phyloP scores from a whole-genome alignment of 2,888 invertebrate species.

The Drosophila atripex region DNA sequence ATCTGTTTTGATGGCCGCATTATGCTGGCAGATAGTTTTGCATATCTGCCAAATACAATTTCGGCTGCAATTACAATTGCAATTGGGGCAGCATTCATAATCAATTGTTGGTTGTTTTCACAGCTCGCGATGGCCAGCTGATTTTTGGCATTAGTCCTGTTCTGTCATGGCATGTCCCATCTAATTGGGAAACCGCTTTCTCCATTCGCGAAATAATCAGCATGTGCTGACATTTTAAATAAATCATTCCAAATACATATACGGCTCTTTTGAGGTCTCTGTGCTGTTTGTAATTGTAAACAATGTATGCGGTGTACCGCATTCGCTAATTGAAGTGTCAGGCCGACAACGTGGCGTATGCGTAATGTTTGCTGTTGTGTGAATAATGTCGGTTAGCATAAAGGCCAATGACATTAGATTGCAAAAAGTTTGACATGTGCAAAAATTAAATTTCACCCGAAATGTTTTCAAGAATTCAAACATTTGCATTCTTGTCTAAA shows the following conservation, averaged over 20 bases:
- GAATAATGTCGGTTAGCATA: constrained; percentile 13
- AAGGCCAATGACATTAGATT: constrained; percentile 19
- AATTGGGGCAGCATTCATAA: constrained; percentile 39
- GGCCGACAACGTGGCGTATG: constrained; percentile 47
- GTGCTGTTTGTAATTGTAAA: constrained; percentile 52
- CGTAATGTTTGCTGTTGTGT: constrained; percentile 30
- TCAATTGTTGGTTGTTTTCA: constrained; percentile 16
- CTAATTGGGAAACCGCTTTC: constrained; percentile 71
- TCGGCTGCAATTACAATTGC: constrained; percentile 26
- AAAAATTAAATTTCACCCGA: not conserved
- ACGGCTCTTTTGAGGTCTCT: constrained; percentile 12
- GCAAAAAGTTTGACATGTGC: constrained; percentile 10
- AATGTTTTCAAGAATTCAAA: not conserved
- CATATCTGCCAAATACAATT: constrained; percentile 39
- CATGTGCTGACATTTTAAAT: constrained; percentile 38
- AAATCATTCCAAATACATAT: constrained; percentile 29
- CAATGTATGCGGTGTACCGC: constrained; percentile 49
- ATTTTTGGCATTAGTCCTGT: constrained; percentile 1
- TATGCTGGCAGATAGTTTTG: constrained; percentile 49
- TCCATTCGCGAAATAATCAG: constrained; percentile 51
- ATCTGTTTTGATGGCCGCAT: constrained; percentile 37
- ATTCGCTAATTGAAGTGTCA: constrained; percentile 61
- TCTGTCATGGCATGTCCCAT: constrained; percentile 17
- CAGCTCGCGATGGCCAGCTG: not conserved
- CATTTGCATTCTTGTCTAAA: not conserved